phyloP scores from a whole-genome alignment of 2,797 vertebrate species.

The Cirrhinus molitorella region DNA sequence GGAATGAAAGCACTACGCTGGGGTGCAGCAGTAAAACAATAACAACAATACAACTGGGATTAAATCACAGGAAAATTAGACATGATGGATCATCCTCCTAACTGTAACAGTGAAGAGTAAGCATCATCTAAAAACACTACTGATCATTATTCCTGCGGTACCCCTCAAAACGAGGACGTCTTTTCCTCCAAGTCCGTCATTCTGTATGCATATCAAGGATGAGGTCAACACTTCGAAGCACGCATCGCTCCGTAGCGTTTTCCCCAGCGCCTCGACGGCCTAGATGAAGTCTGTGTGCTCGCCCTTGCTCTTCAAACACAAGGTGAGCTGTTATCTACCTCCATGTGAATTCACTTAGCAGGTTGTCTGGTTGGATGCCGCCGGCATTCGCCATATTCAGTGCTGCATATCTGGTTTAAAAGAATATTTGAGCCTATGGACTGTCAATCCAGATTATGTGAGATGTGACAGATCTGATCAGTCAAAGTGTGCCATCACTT shows the following conservation, averaged over 20 bases:
- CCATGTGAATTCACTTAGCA: slow-evolving; percentile 6
- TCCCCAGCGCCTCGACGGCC: slow-evolving; percentile 1
- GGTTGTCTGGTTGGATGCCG: neutral
- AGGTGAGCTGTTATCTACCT: slow-evolving; percentile 2
- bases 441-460: neutral
- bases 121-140: neutral
- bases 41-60: neutral
- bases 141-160: neutral
- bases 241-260: slow-evolving; percentile 3
- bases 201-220: slow-evolving; percentile 5
- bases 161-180: neutral
- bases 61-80: neutral
- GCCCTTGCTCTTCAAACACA: slow-evolving; percentile 29
- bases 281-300: slow-evolving; percentile 8
- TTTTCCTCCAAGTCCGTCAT: neutral
- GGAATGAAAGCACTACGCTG: neutral
- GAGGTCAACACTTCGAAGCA: neutral
- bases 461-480: too few relatives aligned
- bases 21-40: neutral
- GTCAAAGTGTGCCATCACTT: neutral
- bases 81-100: neutral
- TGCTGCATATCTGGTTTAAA: neutral
- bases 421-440: neutral
- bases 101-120: neutral
- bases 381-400: neutral